Conservation (phyloP, 2,797 vertebrate genomes). For the Monodelphis domestica region DNA sequence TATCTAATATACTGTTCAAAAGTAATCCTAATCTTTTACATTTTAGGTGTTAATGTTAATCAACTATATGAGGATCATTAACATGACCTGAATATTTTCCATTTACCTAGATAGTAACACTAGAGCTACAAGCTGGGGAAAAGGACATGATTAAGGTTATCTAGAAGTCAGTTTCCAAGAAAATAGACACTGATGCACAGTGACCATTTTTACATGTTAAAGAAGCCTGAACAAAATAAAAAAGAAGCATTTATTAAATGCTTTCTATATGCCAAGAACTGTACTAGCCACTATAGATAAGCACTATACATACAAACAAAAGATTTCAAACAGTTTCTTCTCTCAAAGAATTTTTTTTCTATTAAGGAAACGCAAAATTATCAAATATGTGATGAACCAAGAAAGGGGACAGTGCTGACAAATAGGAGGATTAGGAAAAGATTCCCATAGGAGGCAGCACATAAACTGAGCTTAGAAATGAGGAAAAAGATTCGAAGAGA, state of each 20-base stretch:
- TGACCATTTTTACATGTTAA: neutral
- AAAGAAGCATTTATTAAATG: neutral
- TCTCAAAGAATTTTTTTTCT: neutral
- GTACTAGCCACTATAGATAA: neutral
- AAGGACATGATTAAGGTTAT: too few relatives aligned
- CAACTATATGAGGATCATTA: neutral
- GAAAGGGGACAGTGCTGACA: neutral
- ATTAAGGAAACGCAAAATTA: neutral
- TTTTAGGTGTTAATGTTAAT: neutral
- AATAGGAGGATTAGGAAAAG: neutral
- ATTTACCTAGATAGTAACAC: too few relatives aligned
- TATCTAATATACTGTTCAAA: neutral
- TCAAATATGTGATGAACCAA: neutral
- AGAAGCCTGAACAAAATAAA: neutral
- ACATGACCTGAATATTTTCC: neutral
- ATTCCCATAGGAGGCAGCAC: neutral
- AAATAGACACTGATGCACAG: neutral
- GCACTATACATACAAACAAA: neutral
- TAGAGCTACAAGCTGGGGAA: too few relatives aligned
- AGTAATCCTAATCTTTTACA: neutral
- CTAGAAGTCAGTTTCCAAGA: too few relatives aligned
- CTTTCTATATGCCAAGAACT: neutral
- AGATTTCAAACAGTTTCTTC: neutral
- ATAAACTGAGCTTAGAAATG: neutral
- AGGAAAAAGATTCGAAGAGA: neutral